Evolutionary conservation across 2,888 invertebrate genomes (phyloP).

Genomic region (Gymnosoma rotundatum): DNA sequence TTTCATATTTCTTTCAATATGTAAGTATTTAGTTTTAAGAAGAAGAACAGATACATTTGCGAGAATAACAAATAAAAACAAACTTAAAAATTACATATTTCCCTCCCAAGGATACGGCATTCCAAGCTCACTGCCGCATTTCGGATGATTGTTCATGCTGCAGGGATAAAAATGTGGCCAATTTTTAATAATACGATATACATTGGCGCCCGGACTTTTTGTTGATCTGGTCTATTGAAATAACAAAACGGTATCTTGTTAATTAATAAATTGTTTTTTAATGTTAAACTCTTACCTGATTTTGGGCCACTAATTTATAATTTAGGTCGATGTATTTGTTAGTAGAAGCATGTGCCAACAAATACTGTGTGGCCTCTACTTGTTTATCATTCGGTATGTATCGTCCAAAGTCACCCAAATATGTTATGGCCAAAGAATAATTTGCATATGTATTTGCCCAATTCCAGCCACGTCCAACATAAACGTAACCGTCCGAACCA

Average conservation of each 20-base stretch:
- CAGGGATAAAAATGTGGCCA: conserved; percentile 83
- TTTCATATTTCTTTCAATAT: background rate
- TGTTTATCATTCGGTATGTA: conserved; percentile 81
- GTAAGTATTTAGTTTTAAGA: background rate
- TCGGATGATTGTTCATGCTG: conserved; percentile 74
- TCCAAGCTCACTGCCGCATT: conserved; percentile 79
- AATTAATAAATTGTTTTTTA: background rate
- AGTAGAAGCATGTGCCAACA: conserved; percentile 82
- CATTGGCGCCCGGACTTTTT: conserved; percentile 83
- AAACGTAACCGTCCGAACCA: conserved; percentile 84
- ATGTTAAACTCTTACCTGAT: conserved; percentile 80
- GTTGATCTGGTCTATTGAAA: conserved; percentile 79
- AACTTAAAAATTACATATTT: conserved; percentile 71
- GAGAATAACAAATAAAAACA: background rate
- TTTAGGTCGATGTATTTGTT: conserved; percentile 81
- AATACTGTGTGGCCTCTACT: conserved; percentile 81
- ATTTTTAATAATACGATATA: conserved; percentile 82
- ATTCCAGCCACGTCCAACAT: conserved; percentile 84
- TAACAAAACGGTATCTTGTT: background rate
- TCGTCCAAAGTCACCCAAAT: conserved; percentile 83
- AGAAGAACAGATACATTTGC: background rate
- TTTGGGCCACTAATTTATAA: conserved; percentile 83
- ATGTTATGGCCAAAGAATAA: conserved; percentile 82
- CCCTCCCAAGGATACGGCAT: conserved; percentile 77
- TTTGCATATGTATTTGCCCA: conserved; percentile 83